Conservation (phyloP, 2,888 invertebrate genomes). For the Syrphus vitripennis region DNA sequence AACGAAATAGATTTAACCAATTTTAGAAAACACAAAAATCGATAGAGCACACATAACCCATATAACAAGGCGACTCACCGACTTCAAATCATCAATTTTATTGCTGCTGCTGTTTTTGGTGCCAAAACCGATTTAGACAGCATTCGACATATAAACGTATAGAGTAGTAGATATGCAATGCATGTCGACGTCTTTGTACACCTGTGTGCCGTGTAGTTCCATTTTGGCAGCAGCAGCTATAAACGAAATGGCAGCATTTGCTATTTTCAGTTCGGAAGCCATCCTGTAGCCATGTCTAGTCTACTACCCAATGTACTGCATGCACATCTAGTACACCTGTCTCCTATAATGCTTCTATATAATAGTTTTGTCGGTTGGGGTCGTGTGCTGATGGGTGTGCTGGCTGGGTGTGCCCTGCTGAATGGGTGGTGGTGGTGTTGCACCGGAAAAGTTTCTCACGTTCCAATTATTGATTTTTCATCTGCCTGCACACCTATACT, state of each 20-base stretch:
- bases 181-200: neutral
- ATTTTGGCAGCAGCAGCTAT: slow-evolving; percentile 40
- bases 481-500: slow-evolving; percentile 8
- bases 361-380: slow-evolving; percentile 21
- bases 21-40: slow-evolving; percentile 40
- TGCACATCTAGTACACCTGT: slow-evolving; percentile 40
- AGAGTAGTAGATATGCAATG: slow-evolving; percentile 2
- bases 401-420: slow-evolving; percentile 9
- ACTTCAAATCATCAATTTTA: slow-evolving; percentile 24
- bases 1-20: neutral
- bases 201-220: neutral
- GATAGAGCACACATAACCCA: slow-evolving; percentile 48
- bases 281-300: slow-evolving; percentile 57
- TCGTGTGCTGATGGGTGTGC: no score
- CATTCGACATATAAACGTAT: neutral
- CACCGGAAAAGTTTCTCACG: slow-evolving; percentile 63
- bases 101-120: slow-evolving; percentile 29
- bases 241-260: slow-evolving; percentile 30
- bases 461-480: slow-evolving; percentile 64
- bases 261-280: slow-evolving; percentile 35
- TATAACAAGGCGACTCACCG: neutral
- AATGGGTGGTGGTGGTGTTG: slow-evolving; percentile 43
- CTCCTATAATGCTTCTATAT: slow-evolving; percentile 18
- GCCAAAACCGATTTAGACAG: slow-evolving; percentile 35
- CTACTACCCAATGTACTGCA: slow-evolving; percentile 8